A percentile compares a stretch with the other conserved stretches of the same genome.
Conservation (phyloP, 2,888 invertebrate species). For the Tenodera sinensis region DNA sequence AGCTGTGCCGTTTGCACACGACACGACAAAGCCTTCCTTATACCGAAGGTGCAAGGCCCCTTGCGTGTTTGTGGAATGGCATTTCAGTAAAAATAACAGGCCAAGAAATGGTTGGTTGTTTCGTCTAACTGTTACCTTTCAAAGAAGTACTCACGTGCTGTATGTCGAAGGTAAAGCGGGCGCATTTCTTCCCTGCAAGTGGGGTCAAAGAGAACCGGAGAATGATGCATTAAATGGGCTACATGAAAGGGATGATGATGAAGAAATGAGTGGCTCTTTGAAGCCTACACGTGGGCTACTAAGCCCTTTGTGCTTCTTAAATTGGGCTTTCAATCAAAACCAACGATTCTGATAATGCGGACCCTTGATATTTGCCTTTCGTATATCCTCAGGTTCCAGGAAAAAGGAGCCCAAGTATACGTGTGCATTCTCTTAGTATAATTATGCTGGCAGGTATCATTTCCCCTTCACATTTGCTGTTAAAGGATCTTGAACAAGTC, state of each 20-base stretch:
- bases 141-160: slow-evolving; percentile 1
- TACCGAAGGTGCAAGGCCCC: neutral
- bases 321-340: no score
- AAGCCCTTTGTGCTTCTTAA: no score
- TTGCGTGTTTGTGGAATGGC: neutral
- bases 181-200: neutral
- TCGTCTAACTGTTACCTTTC: neutral
- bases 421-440: no score
- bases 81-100: neutral
- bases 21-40: neutral
- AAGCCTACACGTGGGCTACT: no score
- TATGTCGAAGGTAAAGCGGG: neutral
- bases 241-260: neutral
- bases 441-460: no score
- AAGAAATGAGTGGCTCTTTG: no score
- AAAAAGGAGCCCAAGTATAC: no score
- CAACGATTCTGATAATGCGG: no score
- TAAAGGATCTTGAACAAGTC: no score
- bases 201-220: neutral
- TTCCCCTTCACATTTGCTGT: no score
- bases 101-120: neutral
- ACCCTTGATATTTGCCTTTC: no score
- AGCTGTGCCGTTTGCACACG: neutral
- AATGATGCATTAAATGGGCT: neutral
- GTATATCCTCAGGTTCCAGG: no score